phyloP scores from a whole-genome alignment of 2,113 vertebrate species.

The Oncorhynchus kisutch region DNA sequence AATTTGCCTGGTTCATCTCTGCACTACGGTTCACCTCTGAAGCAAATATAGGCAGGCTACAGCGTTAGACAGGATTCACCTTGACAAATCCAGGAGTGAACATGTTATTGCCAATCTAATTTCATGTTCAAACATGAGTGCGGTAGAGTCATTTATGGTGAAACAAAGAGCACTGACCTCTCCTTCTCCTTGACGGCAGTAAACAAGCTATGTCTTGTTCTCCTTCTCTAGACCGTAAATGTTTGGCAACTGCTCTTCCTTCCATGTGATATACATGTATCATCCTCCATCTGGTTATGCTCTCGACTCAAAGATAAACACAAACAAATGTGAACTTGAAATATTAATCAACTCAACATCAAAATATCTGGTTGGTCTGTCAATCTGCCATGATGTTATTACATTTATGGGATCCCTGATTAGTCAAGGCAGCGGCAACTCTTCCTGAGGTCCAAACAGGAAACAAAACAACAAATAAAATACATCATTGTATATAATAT shows the following conservation, averaged over 20 bases:
- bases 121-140: background rate
- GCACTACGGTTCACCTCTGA: background rate
- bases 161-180: constrained; percentile 9
- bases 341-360: background rate
- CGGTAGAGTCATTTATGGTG: background rate
- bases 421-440: no score
- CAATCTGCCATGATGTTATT: constrained; percentile 27
- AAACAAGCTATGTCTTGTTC: constrained; percentile 3
- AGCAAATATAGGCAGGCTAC: background rate
- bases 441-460: no score
- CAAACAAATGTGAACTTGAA: background rate
- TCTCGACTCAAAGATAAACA: constrained; percentile 23
- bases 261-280: constrained; percentile 14
- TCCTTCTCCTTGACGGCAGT: constrained; percentile 8
- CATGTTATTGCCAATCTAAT: background rate
- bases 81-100: background rate
- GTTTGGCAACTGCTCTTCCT: constrained; percentile 16
- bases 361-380: constrained; percentile 16
- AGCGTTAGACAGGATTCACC: background rate
- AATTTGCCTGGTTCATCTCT: background rate
- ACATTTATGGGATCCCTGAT: no score
- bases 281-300: constrained; percentile 27
- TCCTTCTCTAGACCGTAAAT: constrained; percentile 10
- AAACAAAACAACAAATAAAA: no score
- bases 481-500: no score